These are phyloP conservation scores for Synanthedon myopaeformis DNA, from an alignment of 2,888 invertebrate species.

Conservation along the genomic window DNA sequence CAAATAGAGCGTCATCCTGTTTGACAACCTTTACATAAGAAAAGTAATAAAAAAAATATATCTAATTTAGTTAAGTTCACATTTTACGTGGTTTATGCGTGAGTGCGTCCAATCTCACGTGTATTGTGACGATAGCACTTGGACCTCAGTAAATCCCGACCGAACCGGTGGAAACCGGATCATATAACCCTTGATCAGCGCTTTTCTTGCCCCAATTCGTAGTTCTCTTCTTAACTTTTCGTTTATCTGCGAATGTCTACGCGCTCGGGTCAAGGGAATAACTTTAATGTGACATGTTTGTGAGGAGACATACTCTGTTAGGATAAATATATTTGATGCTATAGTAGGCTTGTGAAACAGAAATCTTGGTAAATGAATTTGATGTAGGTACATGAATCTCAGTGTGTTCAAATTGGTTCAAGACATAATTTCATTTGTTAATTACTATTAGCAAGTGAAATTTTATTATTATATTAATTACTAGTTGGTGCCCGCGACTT, in stretches of 20 bases:
- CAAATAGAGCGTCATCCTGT: neutral
- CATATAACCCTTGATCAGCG: slow-evolving; percentile 35
- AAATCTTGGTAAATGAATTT: too few relatives aligned
- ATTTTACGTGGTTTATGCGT: slow-evolving; percentile 6
- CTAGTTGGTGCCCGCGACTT: too few relatives aligned
- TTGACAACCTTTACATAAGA: neutral
- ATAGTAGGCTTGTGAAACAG: too few relatives aligned
- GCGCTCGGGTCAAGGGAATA: neutral
- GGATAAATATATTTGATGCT: too few relatives aligned
- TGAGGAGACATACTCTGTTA: too few relatives aligned
- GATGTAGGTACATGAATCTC: too few relatives aligned
- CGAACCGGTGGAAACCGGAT: slow-evolving; percentile 6
- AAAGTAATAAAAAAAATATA: neutral
- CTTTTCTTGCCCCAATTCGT: slow-evolving; percentile 14
- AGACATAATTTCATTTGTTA: too few relatives aligned
- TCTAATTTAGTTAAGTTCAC: neutral
- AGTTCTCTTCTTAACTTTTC: neutral
- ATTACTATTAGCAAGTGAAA: too few relatives aligned
- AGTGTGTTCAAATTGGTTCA: too few relatives aligned
- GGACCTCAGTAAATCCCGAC: slow-evolving; percentile 25
- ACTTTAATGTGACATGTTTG: too few relatives aligned
- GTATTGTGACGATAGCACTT: slow-evolving; percentile 21
- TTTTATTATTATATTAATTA: too few relatives aligned
- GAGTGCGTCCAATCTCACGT: slow-evolving; percentile 29
- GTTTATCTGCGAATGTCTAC: neutral